Conservation (phyloP, 2,113 vertebrate genomes). For the Pygoscelis adeliae region DNA sequence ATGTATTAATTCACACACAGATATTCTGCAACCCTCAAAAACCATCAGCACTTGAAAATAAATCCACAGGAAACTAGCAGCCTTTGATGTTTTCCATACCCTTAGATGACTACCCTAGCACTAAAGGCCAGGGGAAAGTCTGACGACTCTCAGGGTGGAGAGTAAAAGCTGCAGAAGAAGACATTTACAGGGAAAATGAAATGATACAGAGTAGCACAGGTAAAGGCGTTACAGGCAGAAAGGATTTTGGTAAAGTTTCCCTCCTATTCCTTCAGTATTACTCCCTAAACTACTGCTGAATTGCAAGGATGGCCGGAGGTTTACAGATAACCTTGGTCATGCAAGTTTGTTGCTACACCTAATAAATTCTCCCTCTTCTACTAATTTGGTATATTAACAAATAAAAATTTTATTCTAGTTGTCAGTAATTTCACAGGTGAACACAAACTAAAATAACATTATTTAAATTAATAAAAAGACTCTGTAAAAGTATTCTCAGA, state of each 20-base stretch:
- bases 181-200: neutral
- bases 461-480: neutral
- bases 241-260: neutral
- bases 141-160: neutral
- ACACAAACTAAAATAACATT: neutral
- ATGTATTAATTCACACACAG: neutral
- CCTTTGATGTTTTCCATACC: neutral
- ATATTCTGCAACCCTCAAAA: neutral
- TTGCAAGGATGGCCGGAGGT: neutral
- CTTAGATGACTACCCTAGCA: neutral
- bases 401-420: neutral
- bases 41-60: neutral
- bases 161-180: neutral
- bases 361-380: neutral
- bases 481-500: neutral
- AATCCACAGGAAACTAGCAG: neutral
- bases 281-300: neutral
- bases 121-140: neutral
- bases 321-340: neutral
- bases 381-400: neutral
- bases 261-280: neutral
- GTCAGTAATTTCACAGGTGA: neutral
- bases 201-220: neutral
- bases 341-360: accelerated
- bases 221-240: neutral